A percentile compares a stretch with the other conserved stretches of the same genome.
Conservation (phyloP, 2,797 vertebrate genomes). For the Buceros bicornis region DNA sequence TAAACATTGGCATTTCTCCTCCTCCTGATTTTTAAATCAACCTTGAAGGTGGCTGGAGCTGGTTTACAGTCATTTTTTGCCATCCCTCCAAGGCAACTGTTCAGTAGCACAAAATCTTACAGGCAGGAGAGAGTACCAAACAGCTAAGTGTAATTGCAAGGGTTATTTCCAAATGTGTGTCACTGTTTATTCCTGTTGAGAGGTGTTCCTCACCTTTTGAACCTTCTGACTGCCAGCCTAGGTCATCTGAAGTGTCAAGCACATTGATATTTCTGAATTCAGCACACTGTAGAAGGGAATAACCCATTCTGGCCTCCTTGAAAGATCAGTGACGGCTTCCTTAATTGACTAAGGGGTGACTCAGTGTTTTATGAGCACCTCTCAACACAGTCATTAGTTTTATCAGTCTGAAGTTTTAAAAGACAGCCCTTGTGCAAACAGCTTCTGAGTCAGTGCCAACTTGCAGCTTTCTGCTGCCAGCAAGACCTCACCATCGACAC, state of each 20-base stretch:
- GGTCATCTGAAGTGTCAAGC: neutral
- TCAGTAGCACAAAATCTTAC: conserved; percentile 45
- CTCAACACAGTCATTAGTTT: conserved; percentile 53
- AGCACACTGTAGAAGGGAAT: neutral
- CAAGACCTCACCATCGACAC: neutral
- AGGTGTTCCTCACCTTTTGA: conserved; percentile 50
- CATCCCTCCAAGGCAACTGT: neutral
- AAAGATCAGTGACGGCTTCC: conserved; percentile 21
- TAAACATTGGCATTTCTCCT: conserved; percentile 59
- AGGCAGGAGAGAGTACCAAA: conserved; percentile 34
- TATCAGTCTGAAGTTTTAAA: conserved; percentile 47
- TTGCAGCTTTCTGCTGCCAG: neutral
- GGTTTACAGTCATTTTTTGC: conserved; percentile 50
- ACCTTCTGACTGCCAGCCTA: neutral
- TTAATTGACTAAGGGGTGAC: neutral
- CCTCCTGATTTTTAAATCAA: conserved; percentile 52
- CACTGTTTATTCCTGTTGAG: conserved; percentile 41
- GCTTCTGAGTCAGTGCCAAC: neutral
- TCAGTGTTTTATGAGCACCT: conserved; percentile 42
- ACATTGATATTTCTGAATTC: conserved; percentile 6
- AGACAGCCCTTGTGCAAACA: conserved; percentile 32
- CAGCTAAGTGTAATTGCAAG: conserved; percentile 3
- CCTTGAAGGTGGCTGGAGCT: neutral
- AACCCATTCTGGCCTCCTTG: conserved; percentile 18
- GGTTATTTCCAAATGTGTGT: conserved; percentile 26